phyloP scores from a whole-genome alignment of 2,797 vertebrate genomes.

The Coilia nasus region DNA sequence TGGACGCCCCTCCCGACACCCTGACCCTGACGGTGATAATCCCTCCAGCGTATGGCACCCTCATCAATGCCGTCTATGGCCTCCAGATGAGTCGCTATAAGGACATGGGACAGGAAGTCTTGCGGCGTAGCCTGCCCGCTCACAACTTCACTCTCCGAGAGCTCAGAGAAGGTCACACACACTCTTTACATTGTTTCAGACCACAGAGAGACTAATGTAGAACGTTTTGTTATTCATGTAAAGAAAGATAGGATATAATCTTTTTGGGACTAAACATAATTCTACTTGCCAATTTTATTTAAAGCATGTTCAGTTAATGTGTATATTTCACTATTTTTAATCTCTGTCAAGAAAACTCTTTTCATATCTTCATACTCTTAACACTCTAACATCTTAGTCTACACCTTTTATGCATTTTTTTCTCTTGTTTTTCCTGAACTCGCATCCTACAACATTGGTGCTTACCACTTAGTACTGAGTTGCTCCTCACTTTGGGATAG shows the following conservation, averaged over 20 bases:
- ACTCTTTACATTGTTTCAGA: neutral
- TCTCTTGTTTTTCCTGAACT: too few relatives aligned
- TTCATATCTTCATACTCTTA: too few relatives aligned
- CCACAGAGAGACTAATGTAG: neutral
- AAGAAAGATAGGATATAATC: too few relatives aligned
- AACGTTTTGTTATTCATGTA: too few relatives aligned
- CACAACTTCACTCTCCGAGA: constrained; percentile 69
- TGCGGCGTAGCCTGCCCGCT: constrained; percentile 56
- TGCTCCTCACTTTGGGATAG: too few relatives aligned
- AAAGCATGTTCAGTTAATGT: neutral
- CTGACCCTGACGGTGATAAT: constrained; percentile 63
- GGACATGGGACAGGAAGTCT: constrained; percentile 56
- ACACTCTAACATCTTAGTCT: too few relatives aligned
- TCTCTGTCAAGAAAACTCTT: too few relatives aligned
- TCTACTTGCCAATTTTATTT: neutral
- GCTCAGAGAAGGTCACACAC: constrained; percentile 63
- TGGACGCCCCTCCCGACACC: constrained; percentile 56
- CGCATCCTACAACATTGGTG: too few relatives aligned
- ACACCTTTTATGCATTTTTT: too few relatives aligned
- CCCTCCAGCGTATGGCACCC: constrained; percentile 61
- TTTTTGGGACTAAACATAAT: too few relatives aligned
- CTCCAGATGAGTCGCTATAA: constrained; percentile 47
- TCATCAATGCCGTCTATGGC: constrained; percentile 63
- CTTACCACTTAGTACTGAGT: too few relatives aligned
- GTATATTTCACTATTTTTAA: neutral